Evolutionary conservation across 2,113 vertebrate genomes (phyloP), one percentile per base, ranked within the genome.

Genomic region (Oenanthe melanoleuca): DNA sequence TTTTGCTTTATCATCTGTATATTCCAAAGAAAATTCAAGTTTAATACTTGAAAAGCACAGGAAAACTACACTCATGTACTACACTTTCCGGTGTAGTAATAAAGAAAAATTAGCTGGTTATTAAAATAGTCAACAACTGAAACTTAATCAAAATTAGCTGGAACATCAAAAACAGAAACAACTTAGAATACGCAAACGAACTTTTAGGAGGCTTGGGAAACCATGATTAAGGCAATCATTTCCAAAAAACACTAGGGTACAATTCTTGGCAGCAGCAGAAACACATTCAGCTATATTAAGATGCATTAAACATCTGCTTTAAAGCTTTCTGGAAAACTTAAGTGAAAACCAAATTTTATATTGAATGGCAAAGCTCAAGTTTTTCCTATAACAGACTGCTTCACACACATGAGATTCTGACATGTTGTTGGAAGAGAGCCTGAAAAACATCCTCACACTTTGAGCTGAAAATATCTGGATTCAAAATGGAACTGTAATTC

Each of bases 291-390:
- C 74, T 88, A 33, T 40, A 80, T 31, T 60, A 83, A 75, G 50
- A 81, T 59, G 12, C 21, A 71, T 75, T 85, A 50, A 71, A 82
- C n/a, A 79, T 89, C 70, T 89, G 81, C 78, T 79, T 92, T 78
- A 88, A 90, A 86, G 59, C 55, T 92, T 94, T 86, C 55, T 90
- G 80, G 84, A 65, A 87, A 88, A 86, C 91, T 70, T 53, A 86
- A 82, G 33, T 55, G 34, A 82, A 84, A 67, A 31, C 6, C 5
- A 89, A 72, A 75, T 82, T 82, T 94, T 85, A 72, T 33, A 74
- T 2, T 25, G 59, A 92, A 85, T 72, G 37, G 74, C 37, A 93
- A 88, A 92, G 53, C 61, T 82, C n/a, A 69, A 57, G 14, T 72
- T 93, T 93, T 94, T 87, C 66, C 84, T 85, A 23, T 22, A 89